Base-by-base conservation (phyloP, 2,888 invertebrate genomes). In the Acanthosepion esculentum region DNA sequence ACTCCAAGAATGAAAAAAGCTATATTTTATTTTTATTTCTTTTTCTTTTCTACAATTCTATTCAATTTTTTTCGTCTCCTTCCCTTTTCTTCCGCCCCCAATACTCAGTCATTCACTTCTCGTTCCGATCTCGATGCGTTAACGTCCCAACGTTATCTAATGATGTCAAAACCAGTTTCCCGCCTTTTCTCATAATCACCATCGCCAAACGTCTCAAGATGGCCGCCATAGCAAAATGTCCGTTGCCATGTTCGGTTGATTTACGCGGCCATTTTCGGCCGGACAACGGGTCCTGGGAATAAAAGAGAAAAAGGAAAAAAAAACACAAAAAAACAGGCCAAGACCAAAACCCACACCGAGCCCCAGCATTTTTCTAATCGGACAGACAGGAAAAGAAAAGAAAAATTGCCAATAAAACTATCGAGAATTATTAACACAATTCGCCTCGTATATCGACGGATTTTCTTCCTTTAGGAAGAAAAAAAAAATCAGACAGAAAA, bases 141-240 rank as follows among this genome's bases (percentile, higher is more conserved):
- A 78, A 78, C n/a, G 78, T n/a, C 78, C 33, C 78, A 78, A 33
- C 78, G 78, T 78, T 78, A 78, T n/a, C 78, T 78, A 15, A 78
- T 33, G 78, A n/a, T n/a, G 78, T 78, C n/a, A 78, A 78, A n/a
- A 78, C 78, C n/a, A n/a, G n/a, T 78, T 78, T 78, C n/a, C n/a
- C 78, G n/a, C n/a, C 78, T 15, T n/a, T 33, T 12, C 15, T 78
- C n/a, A 78, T n/a, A 78, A 78, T 78, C 78, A 15, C n/a, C 12
- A 12, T 12, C 78, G 33, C 78, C 78, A 15, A 78, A 12, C 78
- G n/a, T 78, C 78, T n/a, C 29, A 78, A 78, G 33, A 78, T 78
- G 78, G 78, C 78, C 78, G 78, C 59, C 59, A 59, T 59, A 59
- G 23, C 26, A 59, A 59, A 23, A 59, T 59, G 59, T 59, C 59